Evolutionary conservation across 23 tunicate species (phyloP), one percentile per base, ranked within the genome.

Genomic region (Ciona savignyi): DNA sequence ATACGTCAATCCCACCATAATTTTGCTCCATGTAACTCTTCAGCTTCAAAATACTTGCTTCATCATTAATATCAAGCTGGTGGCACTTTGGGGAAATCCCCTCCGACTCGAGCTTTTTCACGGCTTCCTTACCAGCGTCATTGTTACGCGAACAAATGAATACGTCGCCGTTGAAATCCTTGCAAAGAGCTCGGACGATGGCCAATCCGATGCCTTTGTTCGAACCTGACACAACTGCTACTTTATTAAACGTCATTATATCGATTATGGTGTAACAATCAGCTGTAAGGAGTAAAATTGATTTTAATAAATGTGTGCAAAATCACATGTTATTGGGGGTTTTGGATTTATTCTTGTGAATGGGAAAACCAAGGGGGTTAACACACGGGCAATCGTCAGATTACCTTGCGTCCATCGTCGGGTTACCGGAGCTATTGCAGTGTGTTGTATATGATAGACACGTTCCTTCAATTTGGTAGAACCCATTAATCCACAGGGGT

Each of bases 1-100:
- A 65, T 24, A 87, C 83, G 66, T 95, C 95, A 64, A 86, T 70
- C 3, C 99, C 99, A 19, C 92, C 95, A 79, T 95, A 79, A 4
- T 73, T 35, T 23, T 62, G 27, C 2, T 68, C 74, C 63, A 86
- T 26, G 64, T 72, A 72, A 25, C 63, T 68, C 30, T 70, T 33
- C n/a, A 86, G 31, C 4, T 29, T 25, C 20, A 76, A 33, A 27
- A 93, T 73, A 71, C 88, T 81, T 24, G 68, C 77, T 23, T 34
- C 65, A 29, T 83, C 83, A 63, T 64, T 48, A 30, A 95, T 79
- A 32, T 95, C 99, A 2, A 95, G 83, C 42, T 83, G 86, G 61
- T 95, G 96, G 68, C 68, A 87, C 69, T 87, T 88, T 21, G 79
- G 81, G 32, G 75, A 60, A 29, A 86, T 35, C 2, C 86, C 96